Percentiles rank a stretch among this genome's conserved stretches.
Conservation (phyloP, 1,140 invertebrate species). For the Drosophila kanapiae region DNA sequence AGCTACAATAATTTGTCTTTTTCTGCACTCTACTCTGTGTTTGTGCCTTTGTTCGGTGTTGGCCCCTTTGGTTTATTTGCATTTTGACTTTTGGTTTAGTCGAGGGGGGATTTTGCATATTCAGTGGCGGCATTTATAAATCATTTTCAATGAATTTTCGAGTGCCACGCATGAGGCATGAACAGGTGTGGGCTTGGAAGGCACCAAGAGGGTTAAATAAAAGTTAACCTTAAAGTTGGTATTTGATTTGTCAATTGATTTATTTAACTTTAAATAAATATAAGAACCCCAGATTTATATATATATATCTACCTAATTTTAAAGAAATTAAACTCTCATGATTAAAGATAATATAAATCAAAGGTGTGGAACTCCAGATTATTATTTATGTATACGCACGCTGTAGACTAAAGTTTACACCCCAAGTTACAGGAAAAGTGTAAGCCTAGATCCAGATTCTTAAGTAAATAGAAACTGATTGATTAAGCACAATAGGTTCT, state of each 20-base stretch:
- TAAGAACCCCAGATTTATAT: too few relatives aligned
- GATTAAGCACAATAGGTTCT: too few relatives aligned
- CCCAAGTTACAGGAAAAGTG: too few relatives aligned
- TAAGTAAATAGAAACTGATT: too few relatives aligned
- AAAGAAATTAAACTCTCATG: too few relatives aligned
- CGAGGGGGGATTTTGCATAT: constrained; percentile 21
- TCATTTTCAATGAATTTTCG: constrained; percentile 34
- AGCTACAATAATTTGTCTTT: constrained; percentile 61
- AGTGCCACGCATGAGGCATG: constrained; percentile 2
- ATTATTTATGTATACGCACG: too few relatives aligned
- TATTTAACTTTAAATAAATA: background rate
- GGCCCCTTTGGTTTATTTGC: constrained; percentile 35
- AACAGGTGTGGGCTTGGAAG: background rate
- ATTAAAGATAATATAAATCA: too few relatives aligned
- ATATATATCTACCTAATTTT: too few relatives aligned
- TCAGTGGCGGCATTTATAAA: constrained; percentile 39
- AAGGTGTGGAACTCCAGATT: too few relatives aligned
- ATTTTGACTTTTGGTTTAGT: constrained; percentile 44
- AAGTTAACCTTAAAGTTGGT: background rate
- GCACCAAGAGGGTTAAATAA: background rate
- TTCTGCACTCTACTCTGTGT: constrained; percentile 6
- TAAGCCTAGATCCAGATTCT: too few relatives aligned
- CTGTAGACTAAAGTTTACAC: too few relatives aligned
- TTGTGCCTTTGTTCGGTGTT: constrained; percentile 1
- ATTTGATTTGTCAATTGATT: background rate